Conservation (phyloP, 2,888 invertebrate genomes). For the Thecophora atra region DNA sequence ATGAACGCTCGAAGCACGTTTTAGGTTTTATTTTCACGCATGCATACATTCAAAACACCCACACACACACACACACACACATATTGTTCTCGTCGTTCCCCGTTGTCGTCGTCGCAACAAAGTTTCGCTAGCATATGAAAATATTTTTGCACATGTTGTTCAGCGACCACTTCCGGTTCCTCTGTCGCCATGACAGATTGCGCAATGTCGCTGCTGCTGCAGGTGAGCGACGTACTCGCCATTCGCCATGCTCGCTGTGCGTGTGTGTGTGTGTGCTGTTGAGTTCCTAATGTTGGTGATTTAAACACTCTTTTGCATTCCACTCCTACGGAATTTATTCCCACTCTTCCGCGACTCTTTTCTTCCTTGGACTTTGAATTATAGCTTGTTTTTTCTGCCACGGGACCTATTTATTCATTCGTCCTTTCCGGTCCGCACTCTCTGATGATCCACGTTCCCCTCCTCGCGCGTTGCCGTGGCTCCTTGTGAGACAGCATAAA, state of each 20-base stretch:
- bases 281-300: not conserved
- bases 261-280: not conserved
- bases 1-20: slow-evolving; percentile 4
- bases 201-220: slow-evolving; percentile 1
- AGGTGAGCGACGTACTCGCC: slow-evolving; percentile 6
- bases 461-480: not conserved
- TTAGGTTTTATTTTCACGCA: slow-evolving; percentile 13
- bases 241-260: not conserved
- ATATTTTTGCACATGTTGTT: slow-evolving; percentile 30
- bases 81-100: not conserved
- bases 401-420: not conserved
- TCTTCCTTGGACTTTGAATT: too few species aligned
- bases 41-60: not conserved
- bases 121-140: slow-evolving; percentile 23
- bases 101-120: slow-evolving; percentile 4
- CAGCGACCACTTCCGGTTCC: slow-evolving; percentile 29
- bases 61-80: not conserved
- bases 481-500: not conserved
- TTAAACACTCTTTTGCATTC: not conserved
- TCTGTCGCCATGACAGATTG: slow-evolving; percentile 30
- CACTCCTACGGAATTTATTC: not conserved
- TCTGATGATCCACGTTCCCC: not conserved
- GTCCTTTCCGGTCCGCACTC: not conserved
- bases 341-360: too few species aligned
- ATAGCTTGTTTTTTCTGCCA: not conserved